Evolutionary conservation across 2,797 vertebrate genomes (phyloP).

Genomic region (Hyperoplus lanceolatus): DNA sequence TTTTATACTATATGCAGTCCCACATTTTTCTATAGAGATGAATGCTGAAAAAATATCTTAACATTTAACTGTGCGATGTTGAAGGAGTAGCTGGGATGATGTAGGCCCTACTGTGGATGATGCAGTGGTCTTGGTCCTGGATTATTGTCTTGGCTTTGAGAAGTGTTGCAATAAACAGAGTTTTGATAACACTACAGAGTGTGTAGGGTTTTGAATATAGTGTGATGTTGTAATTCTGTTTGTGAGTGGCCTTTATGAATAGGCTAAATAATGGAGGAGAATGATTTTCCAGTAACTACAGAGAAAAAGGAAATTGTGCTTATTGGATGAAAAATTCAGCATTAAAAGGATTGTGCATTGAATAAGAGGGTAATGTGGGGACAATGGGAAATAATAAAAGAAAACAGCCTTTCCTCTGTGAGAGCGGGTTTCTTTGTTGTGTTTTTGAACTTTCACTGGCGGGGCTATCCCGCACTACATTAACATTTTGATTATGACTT

Average conservation of each 20-base stretch:
- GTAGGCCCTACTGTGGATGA: background rate
- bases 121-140: background rate
- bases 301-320: conserved; percentile 31
- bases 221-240: conserved; percentile 12
- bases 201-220: conserved; percentile 6
- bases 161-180: background rate
- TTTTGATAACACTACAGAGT: background rate
- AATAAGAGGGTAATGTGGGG: conserved; percentile 26
- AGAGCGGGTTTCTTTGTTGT: conserved; percentile 19
- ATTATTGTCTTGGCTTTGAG: background rate
- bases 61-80: background rate
- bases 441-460: conserved; percentile 29
- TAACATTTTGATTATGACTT: conserved; percentile 61
- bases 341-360: conserved; percentile 32
- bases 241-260: background rate
- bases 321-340: conserved; percentile 47
- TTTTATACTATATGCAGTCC: background rate
- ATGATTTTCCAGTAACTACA: conserved; percentile 33
- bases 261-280: conserved; percentile 15
- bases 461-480: conserved; percentile 17
- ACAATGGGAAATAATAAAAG: conserved; percentile 28
- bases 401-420: conserved; percentile 13
- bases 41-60: background rate
- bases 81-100: background rate
- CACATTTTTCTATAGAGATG: background rate